phyloP scores from a whole-genome alignment of 1,140 invertebrate species.

The Drosophila funebris region DNA sequence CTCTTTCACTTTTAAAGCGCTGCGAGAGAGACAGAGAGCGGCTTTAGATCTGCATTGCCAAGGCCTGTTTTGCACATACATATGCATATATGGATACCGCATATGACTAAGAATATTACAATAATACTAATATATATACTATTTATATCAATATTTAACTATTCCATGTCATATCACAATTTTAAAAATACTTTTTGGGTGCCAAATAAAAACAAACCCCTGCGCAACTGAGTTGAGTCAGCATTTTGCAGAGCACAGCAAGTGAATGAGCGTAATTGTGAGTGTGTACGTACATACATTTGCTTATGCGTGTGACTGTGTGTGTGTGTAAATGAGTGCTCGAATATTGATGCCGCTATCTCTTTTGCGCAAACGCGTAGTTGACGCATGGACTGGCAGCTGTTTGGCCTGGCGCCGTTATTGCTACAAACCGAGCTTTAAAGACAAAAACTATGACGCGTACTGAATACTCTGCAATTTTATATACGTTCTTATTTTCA shows the following conservation, averaged over 20 bases:
- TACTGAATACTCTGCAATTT: conserved; percentile 31
- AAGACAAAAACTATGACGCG: neutral
- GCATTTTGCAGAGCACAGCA: conserved; percentile 34
- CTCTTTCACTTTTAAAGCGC: conserved; percentile 39
- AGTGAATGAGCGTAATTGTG: conserved; percentile 52
- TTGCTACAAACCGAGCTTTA: conserved; percentile 63
- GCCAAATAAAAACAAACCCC: conserved; percentile 31
- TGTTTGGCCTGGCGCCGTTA: conserved; percentile 63
- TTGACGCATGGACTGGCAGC: conserved; percentile 56
- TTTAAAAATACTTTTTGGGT: conserved; percentile 28
- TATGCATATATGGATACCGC: neutral
- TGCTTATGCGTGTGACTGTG: neutral
- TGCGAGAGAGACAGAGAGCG: conserved; percentile 19
- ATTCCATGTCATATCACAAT: neutral
- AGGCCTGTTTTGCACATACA: neutral
- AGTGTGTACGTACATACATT: conserved; percentile 17
- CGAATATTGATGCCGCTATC: conserved; percentile 40
- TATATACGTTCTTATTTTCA: too few species aligned
- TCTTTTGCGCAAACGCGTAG: conserved; percentile 73
- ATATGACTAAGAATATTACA: conserved; percentile 2
- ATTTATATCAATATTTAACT: conserved; percentile 1
- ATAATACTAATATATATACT: neutral
- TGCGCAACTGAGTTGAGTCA: conserved; percentile 38
- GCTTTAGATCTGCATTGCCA: conserved; percentile 7
- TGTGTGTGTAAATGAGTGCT: conserved; percentile 14